Conservation (phyloP, 2,888 invertebrate genomes). For the Poecilobothrus nobilitatus region DNA sequence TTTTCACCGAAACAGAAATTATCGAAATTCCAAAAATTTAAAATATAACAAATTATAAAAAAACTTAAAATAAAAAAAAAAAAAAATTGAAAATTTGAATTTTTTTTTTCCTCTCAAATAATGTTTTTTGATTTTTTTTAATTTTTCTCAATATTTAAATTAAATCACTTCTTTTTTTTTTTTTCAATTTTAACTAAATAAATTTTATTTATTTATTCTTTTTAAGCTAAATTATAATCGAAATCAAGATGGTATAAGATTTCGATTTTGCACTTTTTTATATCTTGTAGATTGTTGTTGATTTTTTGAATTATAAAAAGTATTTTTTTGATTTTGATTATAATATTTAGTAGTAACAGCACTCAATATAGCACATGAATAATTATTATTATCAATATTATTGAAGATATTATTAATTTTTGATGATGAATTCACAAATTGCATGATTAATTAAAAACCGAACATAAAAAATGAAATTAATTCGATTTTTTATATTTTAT, state of each 20-base stretch:
- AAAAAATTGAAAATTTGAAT: background rate
- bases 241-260: conserved; percentile 43
- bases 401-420: conserved; percentile 3
- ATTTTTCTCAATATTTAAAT: background rate
- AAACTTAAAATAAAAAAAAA: background rate
- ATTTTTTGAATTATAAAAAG: background rate
- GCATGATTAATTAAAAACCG: conserved; percentile 8
- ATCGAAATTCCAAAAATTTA: background rate
- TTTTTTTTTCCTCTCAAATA: background rate
- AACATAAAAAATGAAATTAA: conserved; percentile 6
- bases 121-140: background rate
- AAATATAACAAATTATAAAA: background rate
- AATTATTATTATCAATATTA: background rate
- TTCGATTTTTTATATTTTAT: background rate
- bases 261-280: conserved; percentile 33
- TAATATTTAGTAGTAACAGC: background rate
- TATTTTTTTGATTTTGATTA: background rate
- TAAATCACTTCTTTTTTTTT: background rate
- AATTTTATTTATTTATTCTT: background rate
- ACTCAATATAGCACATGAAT: conserved; percentile 4
- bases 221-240: conserved; percentile 21
- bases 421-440: conserved; percentile 8
- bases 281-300: conserved; percentile 19
- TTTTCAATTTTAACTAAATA: background rate
- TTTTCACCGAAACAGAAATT: background rate